Percentiles rank a stretch among this genome's conserved stretches.
Evolutionary conservation across 2,888 invertebrate species (phyloP).

Genomic region (Seira sanloemensis): DNA sequence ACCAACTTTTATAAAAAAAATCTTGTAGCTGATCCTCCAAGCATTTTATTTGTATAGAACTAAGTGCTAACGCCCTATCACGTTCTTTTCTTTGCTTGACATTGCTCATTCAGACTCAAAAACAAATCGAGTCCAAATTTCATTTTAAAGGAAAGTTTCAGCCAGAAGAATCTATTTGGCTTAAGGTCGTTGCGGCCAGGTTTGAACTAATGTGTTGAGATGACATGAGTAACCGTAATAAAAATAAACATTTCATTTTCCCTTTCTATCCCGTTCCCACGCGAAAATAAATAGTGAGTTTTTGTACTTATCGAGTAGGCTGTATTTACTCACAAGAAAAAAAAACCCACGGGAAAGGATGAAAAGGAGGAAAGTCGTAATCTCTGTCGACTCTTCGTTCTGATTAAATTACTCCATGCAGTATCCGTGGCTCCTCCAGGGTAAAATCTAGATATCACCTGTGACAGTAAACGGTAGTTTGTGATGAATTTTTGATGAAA

Average conservation of each 20-base stretch:
- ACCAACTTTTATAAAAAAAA: no score
- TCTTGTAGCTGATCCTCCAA: no score
- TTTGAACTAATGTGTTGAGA: background rate
- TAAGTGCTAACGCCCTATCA: no score
- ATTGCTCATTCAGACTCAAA: no score
- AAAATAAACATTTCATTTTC: background rate
- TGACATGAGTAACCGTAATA: background rate
- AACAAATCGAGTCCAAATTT: no score
- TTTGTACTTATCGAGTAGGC: background rate
- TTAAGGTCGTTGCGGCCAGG: no score
- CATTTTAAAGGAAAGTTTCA: no score
- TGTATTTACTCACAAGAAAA: no score
- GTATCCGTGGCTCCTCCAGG: background rate
- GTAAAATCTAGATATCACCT: background rate
- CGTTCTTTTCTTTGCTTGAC: no score
- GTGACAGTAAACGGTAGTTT: background rate
- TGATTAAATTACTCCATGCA: background rate
- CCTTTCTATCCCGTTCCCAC: background rate
- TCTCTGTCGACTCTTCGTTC: background rate
- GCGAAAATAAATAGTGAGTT: background rate
- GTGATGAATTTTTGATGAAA: constrained; percentile 4
- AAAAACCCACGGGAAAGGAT: background rate
- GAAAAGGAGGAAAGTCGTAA: constrained; percentile 2
- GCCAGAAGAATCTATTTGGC: no score
- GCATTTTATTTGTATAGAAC: no score